A percentile compares a stretch with the other conserved stretches of the same genome.
These are phyloP conservation scores for Colaptes auratus DNA, from an alignment of 2,113 vertebrate genomes.

Conservation along the genomic window DNA sequence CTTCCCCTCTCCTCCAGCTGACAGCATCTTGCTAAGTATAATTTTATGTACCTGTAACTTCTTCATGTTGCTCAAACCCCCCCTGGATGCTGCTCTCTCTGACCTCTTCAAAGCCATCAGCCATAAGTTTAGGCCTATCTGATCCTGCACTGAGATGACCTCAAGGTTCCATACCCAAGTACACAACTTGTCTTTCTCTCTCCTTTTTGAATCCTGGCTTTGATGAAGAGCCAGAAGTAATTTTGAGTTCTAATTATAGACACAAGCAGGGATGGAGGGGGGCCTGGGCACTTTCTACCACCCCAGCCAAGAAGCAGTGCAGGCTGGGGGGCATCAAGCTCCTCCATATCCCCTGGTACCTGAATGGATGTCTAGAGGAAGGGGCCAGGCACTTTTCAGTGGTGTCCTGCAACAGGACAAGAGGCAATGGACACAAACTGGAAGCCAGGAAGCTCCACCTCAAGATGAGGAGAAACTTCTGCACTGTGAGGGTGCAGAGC, in stretches of 20 bases:
- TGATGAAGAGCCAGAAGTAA: neutral
- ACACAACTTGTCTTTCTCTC: neutral
- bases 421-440: too few species aligned
- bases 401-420: too few species aligned
- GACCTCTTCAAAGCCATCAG: neutral
- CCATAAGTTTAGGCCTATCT: neutral
- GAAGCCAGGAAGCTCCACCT: too few species aligned
- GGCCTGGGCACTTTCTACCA: neutral
- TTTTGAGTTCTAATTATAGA: neutral
- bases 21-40: neutral
- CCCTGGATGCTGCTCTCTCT: neutral
- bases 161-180: neutral
- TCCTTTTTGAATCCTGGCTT: neutral
- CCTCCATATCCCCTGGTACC: neutral
- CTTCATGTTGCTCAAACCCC: neutral
- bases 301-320: neutral
- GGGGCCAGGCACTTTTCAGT: too few species aligned
- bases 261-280: neutral
- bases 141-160: neutral
- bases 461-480: too few species aligned
- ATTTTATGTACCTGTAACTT: neutral
- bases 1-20: neutral
- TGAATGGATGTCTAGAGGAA: too few species aligned
- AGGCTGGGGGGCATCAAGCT: neutral
- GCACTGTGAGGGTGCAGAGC: too few species aligned